phyloP scores from a whole-genome alignment of 2,797 vertebrate species.

The Anguilla megastoma region DNA sequence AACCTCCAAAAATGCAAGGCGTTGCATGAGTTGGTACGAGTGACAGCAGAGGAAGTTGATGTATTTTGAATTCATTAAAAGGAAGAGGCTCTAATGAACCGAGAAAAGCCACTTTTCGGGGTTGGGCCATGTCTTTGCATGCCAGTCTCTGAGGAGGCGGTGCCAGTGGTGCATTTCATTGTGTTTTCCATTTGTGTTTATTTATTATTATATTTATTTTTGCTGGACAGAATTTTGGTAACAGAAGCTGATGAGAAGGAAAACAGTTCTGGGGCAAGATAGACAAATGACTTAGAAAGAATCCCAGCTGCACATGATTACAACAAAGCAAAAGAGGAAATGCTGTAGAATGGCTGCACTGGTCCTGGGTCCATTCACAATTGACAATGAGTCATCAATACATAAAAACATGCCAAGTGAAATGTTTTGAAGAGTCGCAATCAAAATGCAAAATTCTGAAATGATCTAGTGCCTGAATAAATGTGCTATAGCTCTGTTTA shows the following conservation, averaged over 20 bases:
- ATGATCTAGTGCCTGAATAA: too few species aligned
- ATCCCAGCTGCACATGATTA: background rate
- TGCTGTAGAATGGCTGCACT: background rate
- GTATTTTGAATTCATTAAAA: background rate
- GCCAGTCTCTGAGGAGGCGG: background rate
- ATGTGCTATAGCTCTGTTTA: too few species aligned
- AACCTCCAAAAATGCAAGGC: background rate
- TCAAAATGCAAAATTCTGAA: too few species aligned
- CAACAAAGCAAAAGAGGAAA: background rate
- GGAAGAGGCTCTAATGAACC: background rate
- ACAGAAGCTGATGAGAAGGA: background rate
- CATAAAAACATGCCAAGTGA: too few species aligned
- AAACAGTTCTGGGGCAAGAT: background rate
- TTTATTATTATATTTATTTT: background rate
- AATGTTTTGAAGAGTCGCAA: too few species aligned
- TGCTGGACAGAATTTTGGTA: background rate
- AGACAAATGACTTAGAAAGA: background rate
- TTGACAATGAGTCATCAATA: background rate
- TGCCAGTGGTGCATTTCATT: background rate
- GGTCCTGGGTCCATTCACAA: background rate
- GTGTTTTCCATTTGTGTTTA: background rate
- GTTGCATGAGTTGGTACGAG: background rate
- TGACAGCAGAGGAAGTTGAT: background rate
- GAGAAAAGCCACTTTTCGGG: background rate
- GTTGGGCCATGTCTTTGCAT: background rate